phyloP scores from a whole-genome alignment of 2,888 invertebrate species.

The Hemaris fuciformis region DNA sequence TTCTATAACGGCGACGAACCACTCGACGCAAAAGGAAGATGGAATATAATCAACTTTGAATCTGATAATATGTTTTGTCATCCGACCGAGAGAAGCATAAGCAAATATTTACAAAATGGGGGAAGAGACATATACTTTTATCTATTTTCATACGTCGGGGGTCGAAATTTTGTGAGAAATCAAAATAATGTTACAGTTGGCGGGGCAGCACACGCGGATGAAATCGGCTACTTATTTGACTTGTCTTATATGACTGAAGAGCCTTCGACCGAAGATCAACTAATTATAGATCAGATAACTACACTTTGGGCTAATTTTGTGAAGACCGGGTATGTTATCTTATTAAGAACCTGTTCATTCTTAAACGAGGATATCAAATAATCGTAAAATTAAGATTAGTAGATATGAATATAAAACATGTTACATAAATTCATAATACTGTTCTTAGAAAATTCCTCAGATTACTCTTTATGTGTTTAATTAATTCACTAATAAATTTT shows the following conservation, averaged over 20 bases:
- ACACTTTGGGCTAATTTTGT: constrained; percentile 52
- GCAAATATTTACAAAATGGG: constrained; percentile 40
- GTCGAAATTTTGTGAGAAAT: constrained; percentile 44
- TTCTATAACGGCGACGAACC: constrained; percentile 54
- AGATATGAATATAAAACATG: too few relatives aligned
- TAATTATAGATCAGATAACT: constrained; percentile 44
- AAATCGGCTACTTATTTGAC: constrained; percentile 49
- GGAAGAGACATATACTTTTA: constrained; percentile 44
- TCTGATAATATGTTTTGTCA: constrained; percentile 46
- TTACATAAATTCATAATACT: too few relatives aligned
- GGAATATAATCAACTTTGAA: constrained; percentile 36
- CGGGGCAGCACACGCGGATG: constrained; percentile 47
- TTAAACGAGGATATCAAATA: too few relatives aligned
- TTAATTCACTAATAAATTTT: background rate
- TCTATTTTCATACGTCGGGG: constrained; percentile 51
- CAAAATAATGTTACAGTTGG: constrained; percentile 33
- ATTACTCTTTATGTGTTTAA: too few relatives aligned
- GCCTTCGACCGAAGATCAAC: constrained; percentile 37
- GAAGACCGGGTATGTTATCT: constrained; percentile 46
- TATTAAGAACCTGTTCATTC: too few relatives aligned
- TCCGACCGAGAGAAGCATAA: constrained; percentile 38
- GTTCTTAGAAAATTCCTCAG: too few relatives aligned
- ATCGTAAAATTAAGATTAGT: too few relatives aligned
- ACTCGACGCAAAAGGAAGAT: constrained; percentile 27
- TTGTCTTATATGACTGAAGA: constrained; percentile 31